phyloP scores from a whole-genome alignment of 92 coral and sea anemone species.

The Bergia puertoricense region DNA sequence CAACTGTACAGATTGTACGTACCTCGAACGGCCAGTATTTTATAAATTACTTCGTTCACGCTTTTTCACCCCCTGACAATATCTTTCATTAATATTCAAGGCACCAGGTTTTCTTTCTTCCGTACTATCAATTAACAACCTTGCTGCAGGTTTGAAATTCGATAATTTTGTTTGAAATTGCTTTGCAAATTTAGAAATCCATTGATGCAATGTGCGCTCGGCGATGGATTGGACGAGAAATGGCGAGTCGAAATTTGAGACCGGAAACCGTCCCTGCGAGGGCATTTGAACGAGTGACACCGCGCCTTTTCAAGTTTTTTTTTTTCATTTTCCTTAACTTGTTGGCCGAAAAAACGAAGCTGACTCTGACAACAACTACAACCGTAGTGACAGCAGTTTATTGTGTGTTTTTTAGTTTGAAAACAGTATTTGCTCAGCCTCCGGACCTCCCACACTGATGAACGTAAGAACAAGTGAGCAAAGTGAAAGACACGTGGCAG shows the following conservation, averaged over 20 bases:
- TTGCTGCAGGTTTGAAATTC: conserved; percentile 17
- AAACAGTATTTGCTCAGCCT: background rate
- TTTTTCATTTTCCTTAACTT: background rate
- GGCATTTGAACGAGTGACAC: background rate
- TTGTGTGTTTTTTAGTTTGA: background rate
- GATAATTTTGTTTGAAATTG: conserved; percentile 10
- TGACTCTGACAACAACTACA: background rate
- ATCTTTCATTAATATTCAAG: background rate
- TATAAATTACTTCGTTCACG: background rate
- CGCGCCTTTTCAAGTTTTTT: background rate
- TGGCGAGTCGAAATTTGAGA: conserved; percentile 29
- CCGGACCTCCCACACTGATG: conserved; percentile 21
- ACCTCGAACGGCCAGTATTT: background rate
- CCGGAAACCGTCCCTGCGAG: conserved; percentile 23
- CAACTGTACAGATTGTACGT: background rate
- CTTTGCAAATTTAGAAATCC: background rate
- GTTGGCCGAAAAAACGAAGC: background rate
- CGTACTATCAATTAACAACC: too few relatives aligned
- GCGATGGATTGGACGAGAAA: conserved; percentile 12
- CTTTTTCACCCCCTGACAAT: background rate
- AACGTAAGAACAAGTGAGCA: background rate
- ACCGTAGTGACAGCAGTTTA: background rate
- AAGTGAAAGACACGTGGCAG: background rate
- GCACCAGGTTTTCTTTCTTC: background rate
- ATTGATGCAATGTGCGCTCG: conserved; percentile 14